Base-by-base conservation (phyloP, 2,888 invertebrate species). In the Ormyrus rosae region DNA sequence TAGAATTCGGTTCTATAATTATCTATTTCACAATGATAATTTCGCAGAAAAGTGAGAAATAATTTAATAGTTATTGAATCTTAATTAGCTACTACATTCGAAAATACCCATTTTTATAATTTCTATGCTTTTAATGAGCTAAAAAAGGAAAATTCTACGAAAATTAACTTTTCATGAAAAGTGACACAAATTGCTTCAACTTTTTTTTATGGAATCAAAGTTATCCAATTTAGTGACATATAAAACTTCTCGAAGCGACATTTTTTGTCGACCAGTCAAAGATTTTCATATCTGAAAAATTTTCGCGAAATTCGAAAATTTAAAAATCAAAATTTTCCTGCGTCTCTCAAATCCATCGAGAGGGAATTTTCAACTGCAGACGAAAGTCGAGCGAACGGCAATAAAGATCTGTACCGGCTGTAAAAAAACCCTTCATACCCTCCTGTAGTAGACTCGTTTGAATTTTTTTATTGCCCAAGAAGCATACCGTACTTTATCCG, bases 381-480 rank as follows among this genome's bases (percentile, higher is more conserved):
- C 34, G 53, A 72, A 63, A 72, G 19, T 63, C 19, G 48, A 58
- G 10, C 70, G 58, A 13, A 5, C 10, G 19, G 70, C 70, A 70
- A 70, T 70, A 70, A 70, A 70, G 58, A 56, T 70, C 48, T 48
- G 48, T 10, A 10, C 13, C 13, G 58, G 13, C 51, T n/a, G 56
- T 56, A 69, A 58, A 69, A 65, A 70, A 58, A 68, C 53, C 70
- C 48, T 70, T 58, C 70, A 8, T 48, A 48, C 13, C 58, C 13
- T n/a, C 70, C 70, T 58, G 48, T 13, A 70, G 13, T 3, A 1
- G 58, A 70, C 58, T 58, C 48, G 6, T 56, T 58, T 11, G 13
- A 51, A 58, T 48, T 48, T 19, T 58, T 58, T 58, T 58, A 70
- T 58, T 70, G 58, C 58, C 48, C 11, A 48, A 13, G 13, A 58